phyloP scores from a whole-genome alignment of 1,140 invertebrate species.

The Eupeodes corollae region DNA sequence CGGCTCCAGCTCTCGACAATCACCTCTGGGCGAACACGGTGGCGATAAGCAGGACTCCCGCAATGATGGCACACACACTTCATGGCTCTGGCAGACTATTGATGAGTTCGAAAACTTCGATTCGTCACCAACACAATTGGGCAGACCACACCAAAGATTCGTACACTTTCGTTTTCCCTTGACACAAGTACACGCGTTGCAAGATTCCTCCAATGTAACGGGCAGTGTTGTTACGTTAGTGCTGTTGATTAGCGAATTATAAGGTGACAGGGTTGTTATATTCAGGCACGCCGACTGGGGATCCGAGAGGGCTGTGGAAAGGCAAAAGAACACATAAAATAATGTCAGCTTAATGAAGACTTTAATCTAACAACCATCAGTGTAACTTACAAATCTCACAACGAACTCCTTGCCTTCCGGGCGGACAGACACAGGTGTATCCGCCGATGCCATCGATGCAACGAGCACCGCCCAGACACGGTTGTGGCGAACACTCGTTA shows the following conservation, averaged over 20 bases:
- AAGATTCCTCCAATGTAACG: constrained; percentile 51
- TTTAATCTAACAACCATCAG: background rate
- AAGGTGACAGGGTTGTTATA: constrained; percentile 20
- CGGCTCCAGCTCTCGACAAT: constrained; percentile 63
- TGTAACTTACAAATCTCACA: constrained; percentile 47
- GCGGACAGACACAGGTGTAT: constrained; percentile 71
- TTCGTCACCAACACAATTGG: constrained; percentile 57
- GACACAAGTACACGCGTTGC: constrained; percentile 70
- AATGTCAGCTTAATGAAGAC: background rate
- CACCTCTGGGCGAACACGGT: constrained; percentile 66
- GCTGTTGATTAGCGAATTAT: constrained; percentile 22
- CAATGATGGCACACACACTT: constrained; percentile 61
- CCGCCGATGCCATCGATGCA: constrained; percentile 66
- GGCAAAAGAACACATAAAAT: background rate
- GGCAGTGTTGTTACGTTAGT: constrained; percentile 22
- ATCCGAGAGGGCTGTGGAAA: constrained; percentile 29
- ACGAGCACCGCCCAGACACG: constrained; percentile 74
- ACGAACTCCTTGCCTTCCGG: constrained; percentile 56
- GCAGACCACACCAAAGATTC: constrained; percentile 71
- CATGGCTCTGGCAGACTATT: constrained; percentile 27
- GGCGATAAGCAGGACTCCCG: constrained; percentile 64
- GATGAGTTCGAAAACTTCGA: constrained; percentile 43
- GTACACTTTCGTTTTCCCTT: constrained; percentile 67
- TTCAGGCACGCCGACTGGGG: constrained; percentile 31
- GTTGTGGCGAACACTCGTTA: constrained; percentile 66